A percentile compares a stretch with the other conserved stretches of the same genome.
Conservation (phyloP, 37 sponge, comb jelly and placozoan genomes). For the Spongia lamella region DNA sequence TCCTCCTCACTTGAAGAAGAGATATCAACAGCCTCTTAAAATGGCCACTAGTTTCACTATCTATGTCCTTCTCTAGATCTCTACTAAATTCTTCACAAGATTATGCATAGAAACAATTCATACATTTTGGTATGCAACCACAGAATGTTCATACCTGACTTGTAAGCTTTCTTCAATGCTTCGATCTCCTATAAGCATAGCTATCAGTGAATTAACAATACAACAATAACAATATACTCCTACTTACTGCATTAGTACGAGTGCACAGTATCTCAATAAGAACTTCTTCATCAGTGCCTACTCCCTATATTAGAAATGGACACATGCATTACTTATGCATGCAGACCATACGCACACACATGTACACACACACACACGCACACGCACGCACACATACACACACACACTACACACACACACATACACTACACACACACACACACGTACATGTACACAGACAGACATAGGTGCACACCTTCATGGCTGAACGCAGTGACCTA, state of each 20-base stretch:
- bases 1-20: constrained; percentile 16
- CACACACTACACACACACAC: constrained; percentile 13
- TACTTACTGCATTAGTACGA: constrained; percentile 31
- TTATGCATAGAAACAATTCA: not conserved
- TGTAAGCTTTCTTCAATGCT: constrained; percentile 3
- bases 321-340: not conserved
- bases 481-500: constrained; percentile 80
- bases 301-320: constrained; percentile 16
- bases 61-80: constrained; percentile 71
- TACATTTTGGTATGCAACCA: not conserved
- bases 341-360: too few relatives aligned
- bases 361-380: constrained; percentile 11
- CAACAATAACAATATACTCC: too few relatives aligned
- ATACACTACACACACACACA: constrained; percentile 16
- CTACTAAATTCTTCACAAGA: constrained; percentile 23
- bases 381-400: constrained; percentile 19
- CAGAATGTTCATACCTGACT: not conserved
- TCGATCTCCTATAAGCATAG: not conserved
- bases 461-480: constrained; percentile 57
- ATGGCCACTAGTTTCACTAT: constrained; percentile 67
- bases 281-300: constrained; percentile 80
- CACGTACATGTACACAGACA: constrained; percentile 1
- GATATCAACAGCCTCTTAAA: constrained; percentile 64
- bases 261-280: constrained; percentile 89
- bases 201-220: not conserved